Base-by-base conservation (phyloP, 92 coral and sea anemone genomes). In the Porites divaricata region DNA sequence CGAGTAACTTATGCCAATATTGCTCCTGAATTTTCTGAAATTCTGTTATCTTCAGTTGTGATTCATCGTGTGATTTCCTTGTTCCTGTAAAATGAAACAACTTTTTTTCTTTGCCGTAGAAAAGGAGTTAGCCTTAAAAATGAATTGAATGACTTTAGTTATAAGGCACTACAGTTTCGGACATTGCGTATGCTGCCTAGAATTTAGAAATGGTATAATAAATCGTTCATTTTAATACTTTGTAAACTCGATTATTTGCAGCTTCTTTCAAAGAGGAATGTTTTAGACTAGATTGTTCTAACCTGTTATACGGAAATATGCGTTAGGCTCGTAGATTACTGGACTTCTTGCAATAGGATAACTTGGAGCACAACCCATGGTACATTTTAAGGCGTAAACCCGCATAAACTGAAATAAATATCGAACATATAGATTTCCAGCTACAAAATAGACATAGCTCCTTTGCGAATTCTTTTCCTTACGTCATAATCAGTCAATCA, bases 321-420 rank as follows among this genome's bases (percentile, higher is more conserved):
- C 23, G 63, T 74, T 83, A 24, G 95, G 95, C 51, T 94, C 93
- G 81, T 86, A 94, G 35, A 90, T 72, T 49, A 94, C 74, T 51
- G 98, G 98, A 66, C 91, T 89, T 50, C 88, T 78, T 70, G 95
- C 16, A 8, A 94, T 84, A 75, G 98, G 98, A 69, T 94, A 92
- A 54, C 98, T 94, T 51, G 98, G 95, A 24, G 92, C 81, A 67
- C 98, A 89, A 75, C 98, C 98, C 98, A 94, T 94, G 7, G 83
- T 76, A 90, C 92, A 91, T 88, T 82, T 85, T 76, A 73, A 59
- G 79, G 25, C 79, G 63, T 61, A 59, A 63, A 71, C 26, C 92
- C n/a, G 71, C 57, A n/a, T 2, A 25, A 73, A 66, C 53, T 56
- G 10, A 28, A 65, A 63, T 63, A 72, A 73, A 81, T 67, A 23